These are phyloP conservation scores for Nemoura dubitans DNA, from an alignment of 2,888 invertebrate genomes.

Conservation along the genomic window DNA sequence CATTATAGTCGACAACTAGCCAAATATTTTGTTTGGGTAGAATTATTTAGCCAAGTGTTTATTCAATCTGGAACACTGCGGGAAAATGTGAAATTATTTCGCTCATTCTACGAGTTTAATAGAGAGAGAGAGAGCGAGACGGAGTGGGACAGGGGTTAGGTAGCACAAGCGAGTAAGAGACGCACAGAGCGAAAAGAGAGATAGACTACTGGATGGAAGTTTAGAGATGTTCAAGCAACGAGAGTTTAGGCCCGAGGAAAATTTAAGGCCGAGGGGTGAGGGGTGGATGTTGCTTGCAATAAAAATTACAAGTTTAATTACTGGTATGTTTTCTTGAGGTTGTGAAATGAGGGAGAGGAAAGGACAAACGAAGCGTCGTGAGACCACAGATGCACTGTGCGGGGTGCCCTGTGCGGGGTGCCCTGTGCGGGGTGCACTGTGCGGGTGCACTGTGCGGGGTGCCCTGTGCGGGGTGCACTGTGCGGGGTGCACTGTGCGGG, in stretches of 20 bases:
- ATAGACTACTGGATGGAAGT: background rate
- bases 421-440: too few species aligned
- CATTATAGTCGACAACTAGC: constrained; percentile 49
- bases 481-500: too few species aligned
- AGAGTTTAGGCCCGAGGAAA: constrained; percentile 35
- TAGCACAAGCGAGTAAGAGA: constrained; percentile 27
- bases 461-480: too few species aligned
- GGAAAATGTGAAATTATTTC: constrained; percentile 49
- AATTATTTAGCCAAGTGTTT: constrained; percentile 50
- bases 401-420: too few species aligned
- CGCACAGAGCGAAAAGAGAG: background rate
- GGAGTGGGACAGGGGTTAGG: background rate
- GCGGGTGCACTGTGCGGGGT: too few species aligned
- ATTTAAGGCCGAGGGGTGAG: constrained; percentile 30
- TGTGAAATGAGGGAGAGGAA: constrained; percentile 1
- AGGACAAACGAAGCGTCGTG: background rate
- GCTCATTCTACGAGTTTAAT: constrained; percentile 43
- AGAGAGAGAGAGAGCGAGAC: constrained; percentile 19
- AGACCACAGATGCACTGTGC: too few species aligned
- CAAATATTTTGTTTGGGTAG: constrained; percentile 50
- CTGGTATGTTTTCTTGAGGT: constrained; percentile 42
- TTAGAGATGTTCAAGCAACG: constrained; percentile 2
- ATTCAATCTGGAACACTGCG: constrained; percentile 49
- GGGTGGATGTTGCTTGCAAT: constrained; percentile 44
- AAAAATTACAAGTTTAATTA: constrained; percentile 48